Evolutionary conservation across 2,888 invertebrate genomes (phyloP).

Genomic region (Melanargia galathea): DNA sequence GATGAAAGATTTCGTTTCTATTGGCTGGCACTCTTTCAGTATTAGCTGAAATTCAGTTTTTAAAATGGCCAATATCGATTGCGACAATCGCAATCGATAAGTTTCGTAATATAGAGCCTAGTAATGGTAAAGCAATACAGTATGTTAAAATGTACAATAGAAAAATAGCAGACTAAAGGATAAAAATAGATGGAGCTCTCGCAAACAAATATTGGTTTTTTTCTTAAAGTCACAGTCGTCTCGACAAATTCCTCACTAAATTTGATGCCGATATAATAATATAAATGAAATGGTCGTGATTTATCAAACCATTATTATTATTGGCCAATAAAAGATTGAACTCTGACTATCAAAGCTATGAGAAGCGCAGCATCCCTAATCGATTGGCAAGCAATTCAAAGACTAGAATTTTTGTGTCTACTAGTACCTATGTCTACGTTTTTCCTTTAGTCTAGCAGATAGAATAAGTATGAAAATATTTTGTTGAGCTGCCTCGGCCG

Average conservation of each 20-base stretch:
- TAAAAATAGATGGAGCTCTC: neutral
- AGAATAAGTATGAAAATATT: conserved; percentile 7
- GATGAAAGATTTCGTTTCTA: neutral
- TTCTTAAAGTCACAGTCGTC: no score
- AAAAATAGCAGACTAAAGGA: neutral
- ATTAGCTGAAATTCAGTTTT: neutral
- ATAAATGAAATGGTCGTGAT: no score
- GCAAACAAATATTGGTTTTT: no score
- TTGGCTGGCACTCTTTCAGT: neutral
- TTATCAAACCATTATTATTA: no score
- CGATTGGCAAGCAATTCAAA: no score
- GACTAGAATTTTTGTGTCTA: no score
- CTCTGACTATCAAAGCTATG: no score
- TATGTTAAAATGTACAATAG: neutral
- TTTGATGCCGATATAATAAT: no score
- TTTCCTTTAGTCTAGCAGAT: conserved; percentile 1
- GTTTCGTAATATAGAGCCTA: conserved; percentile 4
- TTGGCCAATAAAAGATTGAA: no score
- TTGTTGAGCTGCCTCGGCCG: conserved; percentile 1
- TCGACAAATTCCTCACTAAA: no score
- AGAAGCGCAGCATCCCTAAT: no score
- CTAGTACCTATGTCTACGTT: no score
- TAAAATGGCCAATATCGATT: neutral
- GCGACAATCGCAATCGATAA: neutral
- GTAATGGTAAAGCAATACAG: conserved; percentile 4